Percentiles rank a stretch among this genome's conserved stretches.
Evolutionary conservation across 2,113 vertebrate species (phyloP).

Genomic region (Odocoileus virginianus): DNA sequence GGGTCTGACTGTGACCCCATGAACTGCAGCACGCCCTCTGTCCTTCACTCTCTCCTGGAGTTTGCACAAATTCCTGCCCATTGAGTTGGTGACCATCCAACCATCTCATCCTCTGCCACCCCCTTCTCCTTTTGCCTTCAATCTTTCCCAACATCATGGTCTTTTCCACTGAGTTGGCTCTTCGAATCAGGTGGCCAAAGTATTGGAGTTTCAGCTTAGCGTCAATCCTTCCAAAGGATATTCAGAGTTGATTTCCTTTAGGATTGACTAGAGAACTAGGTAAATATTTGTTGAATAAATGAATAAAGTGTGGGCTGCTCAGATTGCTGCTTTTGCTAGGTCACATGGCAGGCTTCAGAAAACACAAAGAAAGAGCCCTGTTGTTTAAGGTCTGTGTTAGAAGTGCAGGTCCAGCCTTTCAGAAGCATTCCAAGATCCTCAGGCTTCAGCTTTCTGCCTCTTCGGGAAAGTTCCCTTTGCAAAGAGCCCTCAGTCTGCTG

Average conservation of each 20-base stretch:
- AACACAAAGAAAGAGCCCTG: slow-evolving; percentile 22
- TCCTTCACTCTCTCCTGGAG: neutral
- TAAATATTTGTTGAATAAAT: slow-evolving; percentile 17
- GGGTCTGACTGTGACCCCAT: neutral
- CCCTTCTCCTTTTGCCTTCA: neutral
- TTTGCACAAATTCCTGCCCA: neutral
- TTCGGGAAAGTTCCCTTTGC: neutral
- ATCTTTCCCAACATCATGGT: neutral
- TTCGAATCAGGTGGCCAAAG: neutral
- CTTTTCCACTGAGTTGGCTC: neutral
- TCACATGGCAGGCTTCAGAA: slow-evolving; percentile 45
- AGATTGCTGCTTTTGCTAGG: neutral
- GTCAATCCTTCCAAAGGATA: neutral
- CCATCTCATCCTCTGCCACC: neutral
- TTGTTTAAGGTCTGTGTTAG: neutral
- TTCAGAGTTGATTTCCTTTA: neutral
- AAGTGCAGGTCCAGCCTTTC: neutral
- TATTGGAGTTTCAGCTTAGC: neutral
- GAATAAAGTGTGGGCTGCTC: neutral
- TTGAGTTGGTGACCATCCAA: neutral
- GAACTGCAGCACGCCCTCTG: neutral
- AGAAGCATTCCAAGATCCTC: neutral
- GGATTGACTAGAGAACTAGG: neutral
- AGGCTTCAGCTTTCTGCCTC: neutral
- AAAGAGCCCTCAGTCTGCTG: neutral